These are phyloP conservation scores for Aspidoscelis tigris DNA, from an alignment of 2,113 vertebrate species.

Conservation along the genomic window DNA sequence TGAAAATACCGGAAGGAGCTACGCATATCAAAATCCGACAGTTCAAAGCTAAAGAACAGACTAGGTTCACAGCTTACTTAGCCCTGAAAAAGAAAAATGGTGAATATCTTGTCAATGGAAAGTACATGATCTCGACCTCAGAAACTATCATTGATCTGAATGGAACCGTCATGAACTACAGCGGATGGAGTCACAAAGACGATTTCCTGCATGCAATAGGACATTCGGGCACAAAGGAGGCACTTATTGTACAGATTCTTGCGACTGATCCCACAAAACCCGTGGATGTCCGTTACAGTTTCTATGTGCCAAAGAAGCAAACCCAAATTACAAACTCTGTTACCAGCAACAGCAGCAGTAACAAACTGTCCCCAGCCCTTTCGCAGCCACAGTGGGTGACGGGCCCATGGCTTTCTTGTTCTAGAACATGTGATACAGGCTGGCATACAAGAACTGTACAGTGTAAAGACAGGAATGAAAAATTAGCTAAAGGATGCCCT, in stretches of 20 bases:
- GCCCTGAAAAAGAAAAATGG: conserved; percentile 87
- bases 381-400: conserved; percentile 88
- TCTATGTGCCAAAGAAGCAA: conserved; percentile 86
- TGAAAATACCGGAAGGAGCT: conserved; percentile 92
- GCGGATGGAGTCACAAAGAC: conserved; percentile 94
- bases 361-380: conserved; percentile 59
- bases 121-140: conserved; percentile 98
- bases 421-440: conserved; percentile 94
- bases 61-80: conserved; percentile 91
- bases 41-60: conserved; percentile 92
- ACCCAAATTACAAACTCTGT: conserved; percentile 63
- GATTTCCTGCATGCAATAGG: conserved; percentile 95
- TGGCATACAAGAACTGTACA: conserved; percentile 99
- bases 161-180: conserved; percentile 95
- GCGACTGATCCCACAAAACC: conserved; percentile 90
- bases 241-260: conserved; percentile 89
- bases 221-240: conserved; percentile 86
- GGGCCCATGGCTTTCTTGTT: conserved; percentile 91
- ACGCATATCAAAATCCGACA: conserved; percentile 97
- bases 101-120: conserved; percentile 95
- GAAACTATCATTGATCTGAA: conserved; percentile 93
- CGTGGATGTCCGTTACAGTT: conserved; percentile 94
- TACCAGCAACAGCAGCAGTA: conserved; percentile 52
- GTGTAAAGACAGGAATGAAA: conserved; percentile 88
- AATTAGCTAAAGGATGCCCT: conserved; percentile 88